Evolutionary conservation across 2,113 vertebrate species (phyloP).

Genomic region (Dicaeum eximium): DNA sequence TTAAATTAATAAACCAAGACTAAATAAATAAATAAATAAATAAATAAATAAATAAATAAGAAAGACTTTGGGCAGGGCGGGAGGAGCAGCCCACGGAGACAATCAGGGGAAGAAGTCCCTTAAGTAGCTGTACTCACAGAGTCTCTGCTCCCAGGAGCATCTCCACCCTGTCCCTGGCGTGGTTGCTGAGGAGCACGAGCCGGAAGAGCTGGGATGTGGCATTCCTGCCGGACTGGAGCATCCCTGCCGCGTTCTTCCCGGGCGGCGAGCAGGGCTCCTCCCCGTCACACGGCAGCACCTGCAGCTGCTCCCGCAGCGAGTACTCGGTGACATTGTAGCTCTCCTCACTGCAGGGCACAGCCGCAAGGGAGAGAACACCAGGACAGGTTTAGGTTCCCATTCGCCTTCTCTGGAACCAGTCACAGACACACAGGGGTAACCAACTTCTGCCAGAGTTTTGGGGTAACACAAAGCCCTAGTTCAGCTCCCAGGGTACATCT

Average conservation of each 20-base stretch:
- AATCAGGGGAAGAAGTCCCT: not conserved
- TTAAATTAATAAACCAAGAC: not conserved
- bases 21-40: not conserved
- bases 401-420: not conserved
- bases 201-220: conserved; percentile 80
- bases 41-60: too few species aligned
- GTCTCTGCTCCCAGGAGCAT: conserved; percentile 87
- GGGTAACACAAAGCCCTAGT: not conserved
- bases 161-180: conserved; percentile 81
- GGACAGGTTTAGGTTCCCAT: accelerated
- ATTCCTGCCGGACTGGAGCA: conserved; percentile 80
- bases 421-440: too few species aligned
- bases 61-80: accelerated
- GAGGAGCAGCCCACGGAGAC: not conserved
- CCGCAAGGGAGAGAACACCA: not conserved
- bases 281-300: conserved; percentile 75
- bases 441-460: not conserved
- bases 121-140: conserved; percentile 56
- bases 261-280: conserved; percentile 81
- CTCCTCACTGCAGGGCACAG: conserved; percentile 80
- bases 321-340: conserved; percentile 92
- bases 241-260: conserved; percentile 66
- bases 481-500: not conserved
- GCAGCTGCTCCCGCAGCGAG: conserved; percentile 84
- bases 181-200: conserved; percentile 82